Evolutionary conservation across 2,888 invertebrate species (phyloP).

Genomic region (Aradus depressus): DNA sequence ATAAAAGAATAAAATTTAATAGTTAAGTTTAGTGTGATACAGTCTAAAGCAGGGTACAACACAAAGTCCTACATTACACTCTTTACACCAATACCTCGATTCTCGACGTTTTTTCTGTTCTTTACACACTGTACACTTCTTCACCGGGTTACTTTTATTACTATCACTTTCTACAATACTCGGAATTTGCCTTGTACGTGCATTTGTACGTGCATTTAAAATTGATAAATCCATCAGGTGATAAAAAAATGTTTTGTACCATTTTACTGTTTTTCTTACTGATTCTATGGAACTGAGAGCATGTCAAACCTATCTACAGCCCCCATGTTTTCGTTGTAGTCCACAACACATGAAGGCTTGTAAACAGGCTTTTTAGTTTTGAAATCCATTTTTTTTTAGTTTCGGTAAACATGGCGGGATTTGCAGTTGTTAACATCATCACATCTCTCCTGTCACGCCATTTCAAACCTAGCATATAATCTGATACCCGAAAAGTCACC

Average conservation of each 20-base stretch:
- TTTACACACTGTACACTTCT: too few species aligned
- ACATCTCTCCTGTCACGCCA: constrained; percentile 33
- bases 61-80: too few species aligned
- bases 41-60: too few species aligned
- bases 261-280: constrained; percentile 27
- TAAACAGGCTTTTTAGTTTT: constrained; percentile 24
- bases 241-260: constrained; percentile 33
- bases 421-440: constrained; percentile 29
- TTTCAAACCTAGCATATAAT: constrained; percentile 32
- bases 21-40: too few species aligned
- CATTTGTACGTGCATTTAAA: background rate
- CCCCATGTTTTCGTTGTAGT: constrained; percentile 32
- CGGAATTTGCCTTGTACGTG: too few species aligned
- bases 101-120: too few species aligned
- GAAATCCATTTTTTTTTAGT: constrained; percentile 11
- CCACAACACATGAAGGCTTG: constrained; percentile 31
- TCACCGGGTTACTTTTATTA: too few species aligned
- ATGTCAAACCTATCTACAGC: constrained; percentile 32
- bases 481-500: too few species aligned
- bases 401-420: constrained; percentile 11
- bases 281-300: constrained; percentile 26
- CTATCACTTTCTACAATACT: too few species aligned
- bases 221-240: constrained; percentile 26
- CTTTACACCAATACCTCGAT: too few species aligned
- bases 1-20: too few species aligned